Conservation (phyloP, 2,888 invertebrate species). For the Byasa hedistus region DNA sequence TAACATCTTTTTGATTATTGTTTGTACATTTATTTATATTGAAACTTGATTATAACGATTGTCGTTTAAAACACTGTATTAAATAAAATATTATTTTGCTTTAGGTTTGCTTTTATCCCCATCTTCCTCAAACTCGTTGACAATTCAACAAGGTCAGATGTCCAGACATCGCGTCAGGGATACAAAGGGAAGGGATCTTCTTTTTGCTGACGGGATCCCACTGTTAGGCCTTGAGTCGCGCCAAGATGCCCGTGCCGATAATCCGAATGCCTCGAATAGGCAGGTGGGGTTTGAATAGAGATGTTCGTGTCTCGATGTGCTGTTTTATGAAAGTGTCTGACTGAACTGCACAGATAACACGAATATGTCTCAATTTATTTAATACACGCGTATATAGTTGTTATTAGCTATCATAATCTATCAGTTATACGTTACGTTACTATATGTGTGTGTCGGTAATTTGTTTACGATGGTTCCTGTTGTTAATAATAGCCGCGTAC, state of each 20-base stretch:
- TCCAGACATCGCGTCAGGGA: slow-evolving; percentile 66
- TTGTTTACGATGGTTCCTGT: background rate
- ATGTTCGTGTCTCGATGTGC: slow-evolving; percentile 32
- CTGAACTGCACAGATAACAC: background rate
- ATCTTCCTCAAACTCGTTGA: slow-evolving; percentile 41
- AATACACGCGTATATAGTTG: no score
- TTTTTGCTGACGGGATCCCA: slow-evolving; percentile 61
- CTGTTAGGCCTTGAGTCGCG: slow-evolving; percentile 62
- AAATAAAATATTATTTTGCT: no score
- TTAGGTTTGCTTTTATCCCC: slow-evolving; percentile 12
- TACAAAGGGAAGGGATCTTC: slow-evolving; percentile 44
- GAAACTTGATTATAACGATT: background rate
- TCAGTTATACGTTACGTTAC: no score
- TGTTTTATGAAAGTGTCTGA: slow-evolving; percentile 20
- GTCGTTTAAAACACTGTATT: background rate
- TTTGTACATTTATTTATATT: background rate
- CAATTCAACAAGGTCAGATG: slow-evolving; percentile 46
- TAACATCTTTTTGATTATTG: background rate
- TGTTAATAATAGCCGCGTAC: background rate
- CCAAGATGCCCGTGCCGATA: slow-evolving; percentile 52
- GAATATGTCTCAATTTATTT: background rate
- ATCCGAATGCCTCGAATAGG: slow-evolving; percentile 56
- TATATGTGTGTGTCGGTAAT: no score
- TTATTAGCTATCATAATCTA: no score
- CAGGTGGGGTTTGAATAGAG: slow-evolving; percentile 34